Evolutionary conservation across 1,140 invertebrate genomes (phyloP), one percentile per base, ranked within the genome.

Genomic region (Aculops lycopersici): DNA sequence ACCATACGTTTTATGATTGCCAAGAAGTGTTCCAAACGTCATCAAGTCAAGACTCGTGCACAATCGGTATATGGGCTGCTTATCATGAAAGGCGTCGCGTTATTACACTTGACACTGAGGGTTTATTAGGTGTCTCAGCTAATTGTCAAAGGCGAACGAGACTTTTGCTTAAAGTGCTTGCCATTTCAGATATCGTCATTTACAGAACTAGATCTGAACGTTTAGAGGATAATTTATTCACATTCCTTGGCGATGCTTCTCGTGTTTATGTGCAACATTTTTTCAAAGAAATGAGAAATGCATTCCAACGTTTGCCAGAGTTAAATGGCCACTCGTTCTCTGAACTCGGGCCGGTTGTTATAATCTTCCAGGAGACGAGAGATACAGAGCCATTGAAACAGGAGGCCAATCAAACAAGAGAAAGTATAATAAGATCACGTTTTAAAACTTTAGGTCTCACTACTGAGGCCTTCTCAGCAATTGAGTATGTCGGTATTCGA

Each of bases 41-140:
- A 14, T 55, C 64, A 1, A 62, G 68, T 43, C 72, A 76, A 49
- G 62, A 55, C 35, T 72, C 72, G 0, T 76, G 74, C 48, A 79
- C 75, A 1, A 52, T 75, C 20, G 76, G 76, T 18, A 69, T 77
- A 18, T 78, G 74, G 72, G 71, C 68, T 4, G 72, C 73, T 1
- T 72, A 67, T 57, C 67, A 77, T 54, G 58, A 63, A 0, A 49
- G 53, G 5, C 55, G 64, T 39, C 67, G 66, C 42, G 63, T 72
- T 0, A 64, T 81, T 35, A 70, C 71, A 48, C 54, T 81, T 31
- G 77, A 81, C 52, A 80, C 75, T 1, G 74, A 79, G 58, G 75
- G 74, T 19, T 56, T 74, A 37, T 53, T 70, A 35, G 70, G 69
- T 44, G 50, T 69, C 20, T 68, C 71, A 3, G 55, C 53, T 16